phyloP scores from a whole-genome alignment of 1,140 invertebrate species.

The Holotrichia oblita region DNA sequence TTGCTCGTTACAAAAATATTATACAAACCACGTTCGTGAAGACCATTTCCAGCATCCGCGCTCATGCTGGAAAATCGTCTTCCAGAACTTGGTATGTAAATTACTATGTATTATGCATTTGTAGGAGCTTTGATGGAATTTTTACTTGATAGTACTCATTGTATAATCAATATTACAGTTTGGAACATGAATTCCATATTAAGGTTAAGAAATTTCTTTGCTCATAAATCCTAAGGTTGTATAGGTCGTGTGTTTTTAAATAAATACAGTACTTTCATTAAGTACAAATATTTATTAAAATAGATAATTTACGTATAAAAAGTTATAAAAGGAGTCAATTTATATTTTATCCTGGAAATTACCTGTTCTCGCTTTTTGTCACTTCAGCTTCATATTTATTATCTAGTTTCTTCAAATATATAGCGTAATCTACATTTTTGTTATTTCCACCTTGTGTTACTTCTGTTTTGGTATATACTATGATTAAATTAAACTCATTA shows the following conservation, averaged over 20 bases:
- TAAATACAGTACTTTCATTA: no score
- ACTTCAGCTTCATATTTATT: not conserved
- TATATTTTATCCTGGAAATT: not conserved
- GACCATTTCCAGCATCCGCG: no score
- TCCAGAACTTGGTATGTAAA: no score
- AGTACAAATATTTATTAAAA: not conserved
- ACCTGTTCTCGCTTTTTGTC: not conserved
- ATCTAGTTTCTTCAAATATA: not conserved
- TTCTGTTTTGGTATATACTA: constrained; percentile 16
- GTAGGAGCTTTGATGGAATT: no score
- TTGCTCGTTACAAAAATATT: no score
- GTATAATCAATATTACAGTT: no score
- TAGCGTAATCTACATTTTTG: not conserved
- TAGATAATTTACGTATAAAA: not conserved
- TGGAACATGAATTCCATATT: no score
- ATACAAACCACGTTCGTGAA: no score
- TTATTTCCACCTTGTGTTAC: not conserved
- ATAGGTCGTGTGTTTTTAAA: not conserved
- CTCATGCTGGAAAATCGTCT: no score
- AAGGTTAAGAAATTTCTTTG: no score
- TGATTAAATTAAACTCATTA: constrained; percentile 14
- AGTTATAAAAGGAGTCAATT: not conserved
- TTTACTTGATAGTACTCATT: no score
- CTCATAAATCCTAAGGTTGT: not conserved
- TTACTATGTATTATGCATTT: no score